Base-by-base conservation (phyloP, 2,888 invertebrate genomes). In the Aspidiotus rigidus region DNA sequence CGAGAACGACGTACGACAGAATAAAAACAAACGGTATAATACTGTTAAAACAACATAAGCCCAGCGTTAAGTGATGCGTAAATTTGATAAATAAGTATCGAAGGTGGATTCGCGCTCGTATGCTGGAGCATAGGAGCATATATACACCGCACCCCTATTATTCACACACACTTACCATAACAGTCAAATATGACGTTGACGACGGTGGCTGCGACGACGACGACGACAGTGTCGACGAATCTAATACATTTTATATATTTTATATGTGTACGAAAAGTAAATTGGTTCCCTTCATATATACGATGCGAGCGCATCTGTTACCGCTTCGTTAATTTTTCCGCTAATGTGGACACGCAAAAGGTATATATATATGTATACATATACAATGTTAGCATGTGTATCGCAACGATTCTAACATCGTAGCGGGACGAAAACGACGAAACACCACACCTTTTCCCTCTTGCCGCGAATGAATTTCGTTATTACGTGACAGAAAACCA, bases 251-350 rank as follows among this genome's bases (percentile, higher is more conserved):
- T 55, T 17, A 9, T 17, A 55, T 55, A 55, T 28, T 28, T 28
- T 6, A 55, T 55, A n/a, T n/a, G 56, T 59, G 39, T 28, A 59
- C 59, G 39, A 56, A 64, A 56, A 55, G 64, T 64, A 56, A 64
- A 64, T 64, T 64, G 64, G 56, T 64, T 64, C 41, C 16, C 41
- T 55, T 64, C 55, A 39, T 15, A 56, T 16, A 56, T 1, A 39
- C 28, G 28, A 28, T 62, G 49, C 49, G 53, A 53, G 66, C 66
- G 57, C 66, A 66, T 66, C 66, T 66, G 66, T 66, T 66, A 66
- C 66, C 66, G 66, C 66, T 66, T 66, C 66, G 66, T 66, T 66
- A 66, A 66, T 59, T 66, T 66, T 66, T 66, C 66, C 66, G 66
- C 66, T 66, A 59, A 66, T 59, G 66, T 60, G 66, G 66, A 66